Base-by-base conservation (phyloP, 2,797 vertebrate genomes). In the Gymnopithys bicolor region DNA sequence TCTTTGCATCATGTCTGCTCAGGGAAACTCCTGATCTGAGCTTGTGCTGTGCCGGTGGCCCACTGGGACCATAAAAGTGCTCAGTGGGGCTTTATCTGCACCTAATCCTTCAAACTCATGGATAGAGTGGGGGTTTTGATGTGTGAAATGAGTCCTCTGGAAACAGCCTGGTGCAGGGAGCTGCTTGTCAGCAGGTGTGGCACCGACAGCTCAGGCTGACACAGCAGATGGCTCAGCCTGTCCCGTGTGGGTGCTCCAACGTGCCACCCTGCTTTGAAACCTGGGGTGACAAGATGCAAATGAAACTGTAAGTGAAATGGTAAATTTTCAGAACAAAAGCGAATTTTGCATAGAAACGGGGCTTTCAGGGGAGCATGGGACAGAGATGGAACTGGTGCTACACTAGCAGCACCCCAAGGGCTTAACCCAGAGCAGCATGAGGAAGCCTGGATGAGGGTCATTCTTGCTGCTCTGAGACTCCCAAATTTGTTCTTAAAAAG, bases 151-250 rank as follows among this genome's bases (percentile, higher is more conserved):
- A 80, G 10, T 27, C 53, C 52, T 56, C n/a, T 33, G 22, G 67
- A 52, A 23, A 53, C 60, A 79, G 28, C 45, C 25, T 75, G 32
- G 55, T 13, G 46, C 24, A 21, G 77, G 41, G n/a, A 10, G 12
- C 4, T 68, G 60, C 62, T 59, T 1, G 0, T 69, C 53, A 56
- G 84, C 69, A 23, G 5, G 30, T 2, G 4, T 81, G 89, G 48
- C 71, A 64, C 49, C 0, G 3, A 25, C 0, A 0, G 53, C 76
- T 80, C 43, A 14, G 60, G 45, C 81, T 93, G 81, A 28, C 28
- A 16, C 23, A 59, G 64, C 75, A 87, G 75, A 77, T 64, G 91
- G 89, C 43, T 86, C 83, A 51, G 58, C 68, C 71, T 67, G 67
- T 67, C 81, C 81, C 6, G 0, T 1, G 2, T n/a, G 63, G 63